Evolutionary conservation across 2,113 vertebrate genomes (phyloP).

Genomic region (Okapia johnstoni): DNA sequence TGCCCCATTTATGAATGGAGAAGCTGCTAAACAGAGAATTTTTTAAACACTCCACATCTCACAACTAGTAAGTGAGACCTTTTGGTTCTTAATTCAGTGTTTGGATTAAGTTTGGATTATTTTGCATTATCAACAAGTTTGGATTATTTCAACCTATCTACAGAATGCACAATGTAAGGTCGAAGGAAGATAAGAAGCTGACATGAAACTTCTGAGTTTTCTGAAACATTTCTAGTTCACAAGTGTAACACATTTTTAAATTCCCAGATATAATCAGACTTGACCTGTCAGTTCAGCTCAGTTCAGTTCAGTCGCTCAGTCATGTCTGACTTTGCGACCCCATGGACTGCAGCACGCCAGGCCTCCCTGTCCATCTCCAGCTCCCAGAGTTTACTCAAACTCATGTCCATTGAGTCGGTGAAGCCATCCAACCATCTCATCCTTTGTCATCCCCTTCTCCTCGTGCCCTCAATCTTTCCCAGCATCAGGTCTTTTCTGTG

Average conservation of each 20-base stretch:
- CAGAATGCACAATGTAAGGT: neutral
- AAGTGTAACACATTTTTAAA: neutral
- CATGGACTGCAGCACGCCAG: neutral
- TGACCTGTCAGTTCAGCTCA: neutral
- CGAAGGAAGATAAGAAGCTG: neutral
- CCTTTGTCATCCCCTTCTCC: rapidly evolving
- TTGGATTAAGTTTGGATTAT: too few species aligned
- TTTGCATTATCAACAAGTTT: neutral
- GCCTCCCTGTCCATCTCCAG: neutral
- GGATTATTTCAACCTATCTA: neutral
- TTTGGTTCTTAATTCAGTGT: neutral
- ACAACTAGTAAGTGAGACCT: neutral
- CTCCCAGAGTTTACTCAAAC: neutral
- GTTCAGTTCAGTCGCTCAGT: neutral
- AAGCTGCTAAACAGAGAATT: neutral
- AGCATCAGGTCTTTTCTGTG: neutral
- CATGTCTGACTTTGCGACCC: neutral
- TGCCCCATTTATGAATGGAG: neutral
- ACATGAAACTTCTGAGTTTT: neutral
- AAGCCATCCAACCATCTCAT: neutral
- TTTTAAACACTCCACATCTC: neutral
- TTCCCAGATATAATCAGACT: neutral
- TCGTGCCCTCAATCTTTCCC: neutral
- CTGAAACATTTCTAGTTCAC: neutral
- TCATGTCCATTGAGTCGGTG: neutral